Evolutionary conservation across 2,797 vertebrate species (phyloP).

Genomic region (Lutjanus campechanus): DNA sequence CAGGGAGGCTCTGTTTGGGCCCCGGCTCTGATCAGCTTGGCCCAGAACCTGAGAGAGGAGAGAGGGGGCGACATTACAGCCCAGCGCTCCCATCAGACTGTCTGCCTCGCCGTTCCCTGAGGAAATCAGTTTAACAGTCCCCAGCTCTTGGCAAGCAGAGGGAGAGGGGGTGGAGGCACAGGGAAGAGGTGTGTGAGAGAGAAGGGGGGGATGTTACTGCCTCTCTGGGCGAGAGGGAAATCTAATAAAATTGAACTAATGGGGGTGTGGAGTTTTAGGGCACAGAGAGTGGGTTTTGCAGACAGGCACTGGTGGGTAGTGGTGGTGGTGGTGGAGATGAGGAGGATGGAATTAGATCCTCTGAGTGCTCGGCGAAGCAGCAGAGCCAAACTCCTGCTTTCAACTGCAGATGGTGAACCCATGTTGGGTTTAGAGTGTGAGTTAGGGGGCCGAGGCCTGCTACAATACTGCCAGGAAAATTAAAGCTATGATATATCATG

Average conservation of each 20-base stretch:
- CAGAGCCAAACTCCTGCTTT: slow-evolving; percentile 83
- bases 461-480: slow-evolving; percentile 84
- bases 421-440: slow-evolving; percentile 70
- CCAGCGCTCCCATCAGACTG: slow-evolving; percentile 82
- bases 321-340: slow-evolving; percentile 76
- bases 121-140: slow-evolving; percentile 90
- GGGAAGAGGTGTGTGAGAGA: slow-evolving; percentile 60
- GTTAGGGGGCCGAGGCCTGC: slow-evolving; percentile 71
- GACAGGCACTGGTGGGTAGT: slow-evolving; percentile 74
- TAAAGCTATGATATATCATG: slow-evolving; percentile 85
- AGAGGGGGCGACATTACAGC: slow-evolving; percentile 72
- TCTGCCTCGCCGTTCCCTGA: slow-evolving; percentile 83
- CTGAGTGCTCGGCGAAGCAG: slow-evolving; percentile 75
- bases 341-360: slow-evolving; percentile 82
- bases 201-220: slow-evolving; percentile 73
- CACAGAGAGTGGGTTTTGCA: slow-evolving; percentile 76
- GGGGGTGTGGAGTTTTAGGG: slow-evolving; percentile 82
- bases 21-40: slow-evolving; percentile 60
- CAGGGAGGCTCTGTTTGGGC: slow-evolving; percentile 58
- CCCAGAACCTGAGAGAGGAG: slow-evolving; percentile 63
- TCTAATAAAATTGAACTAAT: slow-evolving; percentile 87
- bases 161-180: slow-evolving; percentile 66
- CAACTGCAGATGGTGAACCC: slow-evolving; percentile 87
- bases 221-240: slow-evolving; percentile 84
- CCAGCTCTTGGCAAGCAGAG: slow-evolving; percentile 82